A percentile compares a stretch with the other conserved stretches of the same genome.
phyloP scores from a whole-genome alignment of 2,113 vertebrate species.

The Myiozetetes cayanensis region DNA sequence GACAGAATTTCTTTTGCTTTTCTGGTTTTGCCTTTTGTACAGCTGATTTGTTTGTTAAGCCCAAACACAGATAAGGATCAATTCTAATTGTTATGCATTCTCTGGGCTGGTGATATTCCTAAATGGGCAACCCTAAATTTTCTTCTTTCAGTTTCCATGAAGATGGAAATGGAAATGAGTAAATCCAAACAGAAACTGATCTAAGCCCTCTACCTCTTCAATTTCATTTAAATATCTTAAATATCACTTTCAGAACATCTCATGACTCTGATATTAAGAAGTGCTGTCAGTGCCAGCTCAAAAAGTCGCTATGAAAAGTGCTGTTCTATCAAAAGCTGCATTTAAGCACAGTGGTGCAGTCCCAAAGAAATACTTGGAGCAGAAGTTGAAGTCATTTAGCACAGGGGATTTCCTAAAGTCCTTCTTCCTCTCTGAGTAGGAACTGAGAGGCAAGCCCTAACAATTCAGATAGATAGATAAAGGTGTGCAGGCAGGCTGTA shows the following conservation, averaged over 20 bases:
- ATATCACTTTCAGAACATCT: not conserved
- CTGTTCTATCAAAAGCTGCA: rapidly evolving
- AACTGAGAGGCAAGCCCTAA: not conserved
- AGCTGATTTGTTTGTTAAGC: not conserved
- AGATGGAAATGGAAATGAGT: not conserved
- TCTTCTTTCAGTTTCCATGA: not conserved
- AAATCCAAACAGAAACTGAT: not conserved
- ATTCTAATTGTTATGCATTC: not conserved
- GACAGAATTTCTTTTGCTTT: not conserved
- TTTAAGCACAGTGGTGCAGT: not conserved
- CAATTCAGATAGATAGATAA: not conserved
- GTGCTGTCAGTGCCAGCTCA: not conserved
- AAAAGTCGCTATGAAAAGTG: not conserved
- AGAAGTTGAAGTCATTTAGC: not conserved
- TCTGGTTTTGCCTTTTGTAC: not conserved
- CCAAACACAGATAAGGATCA: not conserved
- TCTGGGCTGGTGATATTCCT: not conserved
- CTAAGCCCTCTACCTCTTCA: not conserved
- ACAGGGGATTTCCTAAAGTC: not conserved
- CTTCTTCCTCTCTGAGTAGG: not conserved
- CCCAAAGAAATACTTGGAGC: not conserved
- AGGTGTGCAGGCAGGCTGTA: not conserved
- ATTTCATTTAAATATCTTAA: not conserved
- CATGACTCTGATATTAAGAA: rapidly evolving
- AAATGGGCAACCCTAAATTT: not conserved